Evolutionary conservation across 2,113 vertebrate genomes (phyloP), one percentile per base, ranked within the genome.

Genomic region (Columbina picui): DNA sequence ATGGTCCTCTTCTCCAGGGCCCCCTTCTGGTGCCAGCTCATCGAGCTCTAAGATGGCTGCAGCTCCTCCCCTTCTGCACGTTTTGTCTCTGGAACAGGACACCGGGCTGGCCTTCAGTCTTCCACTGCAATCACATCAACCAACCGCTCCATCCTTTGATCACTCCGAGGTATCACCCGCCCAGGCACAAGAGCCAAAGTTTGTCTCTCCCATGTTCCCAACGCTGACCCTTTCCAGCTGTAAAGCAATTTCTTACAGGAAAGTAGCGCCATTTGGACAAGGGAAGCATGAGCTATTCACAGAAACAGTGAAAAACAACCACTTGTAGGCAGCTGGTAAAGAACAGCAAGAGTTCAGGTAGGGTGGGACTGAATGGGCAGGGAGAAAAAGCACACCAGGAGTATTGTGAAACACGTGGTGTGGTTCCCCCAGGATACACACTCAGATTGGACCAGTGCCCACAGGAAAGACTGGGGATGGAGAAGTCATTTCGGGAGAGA

Each of bases 341-440:
- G 52, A 29, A 82, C 36, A 75, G 39, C 45, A 57, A 38, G 8
- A 39, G 41, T 36, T 70, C 6, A 29, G 39, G 30, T 0, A 52
- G 49, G 69, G 45, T 21, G 34, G n/a, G 27, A 53, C 15, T 26
- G 29, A 32, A 34, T 0, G 1, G 27, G 21, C 23, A 64, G 0
- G 12, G 19, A 65, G 19, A 14, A 49, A 20, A 52, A n/a, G 34
- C 69, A 63, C 3, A 3, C 14, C 8, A 15, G 36, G 39, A 71
- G 34, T 4, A 38, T 5, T 32, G 29, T 4, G 25, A 68, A 57
- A 39, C 34, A 52, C 36, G 29, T 36, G 59, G 63, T 20, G 64
- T 34, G 52, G 45, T 18, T 64, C 8, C 63, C 53, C 12, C 23
- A 64, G 11, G 9, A 69, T 14, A 23, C 0, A 5, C 23, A 22